phyloP scores from a whole-genome alignment of 2,888 invertebrate genomes.

The Belgica antarctica region DNA sequence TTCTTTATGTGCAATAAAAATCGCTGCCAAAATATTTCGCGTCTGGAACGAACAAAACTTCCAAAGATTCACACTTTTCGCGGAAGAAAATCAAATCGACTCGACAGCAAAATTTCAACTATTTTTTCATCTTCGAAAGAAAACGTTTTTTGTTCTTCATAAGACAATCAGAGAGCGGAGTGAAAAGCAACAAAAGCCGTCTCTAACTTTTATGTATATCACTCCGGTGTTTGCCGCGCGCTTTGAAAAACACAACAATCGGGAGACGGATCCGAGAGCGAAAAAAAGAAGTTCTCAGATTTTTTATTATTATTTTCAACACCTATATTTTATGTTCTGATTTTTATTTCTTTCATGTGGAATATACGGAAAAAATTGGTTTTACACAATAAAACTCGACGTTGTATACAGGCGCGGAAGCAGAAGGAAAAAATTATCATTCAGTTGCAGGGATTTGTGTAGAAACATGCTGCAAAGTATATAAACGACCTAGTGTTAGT shows the following conservation, averaged over 20 bases:
- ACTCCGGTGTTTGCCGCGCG: slow-evolving; percentile 24
- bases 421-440: background rate
- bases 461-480: too few relatives aligned
- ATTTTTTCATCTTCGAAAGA: slow-evolving; percentile 34
- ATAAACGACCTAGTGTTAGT: too few relatives aligned
- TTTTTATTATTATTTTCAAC: slow-evolving; percentile 43
- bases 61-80: background rate
- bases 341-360: background rate
- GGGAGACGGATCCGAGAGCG: slow-evolving; percentile 17
- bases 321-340: slow-evolving; percentile 41
- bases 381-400: slow-evolving; percentile 13
- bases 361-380: background rate
- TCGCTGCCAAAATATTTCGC: background rate
- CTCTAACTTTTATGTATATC: slow-evolving; percentile 43
- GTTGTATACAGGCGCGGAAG: background rate
- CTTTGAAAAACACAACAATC: slow-evolving; percentile 35
- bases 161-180: slow-evolving; percentile 22
- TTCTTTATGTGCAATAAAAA: background rate
- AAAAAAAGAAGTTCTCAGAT: slow-evolving; percentile 33
- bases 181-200: slow-evolving; percentile 25
- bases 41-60: background rate
- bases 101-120: slow-evolving; percentile 45
- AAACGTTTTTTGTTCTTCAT: slow-evolving; percentile 25
- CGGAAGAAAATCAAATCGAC: slow-evolving; percentile 42
- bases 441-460: too few relatives aligned